These are phyloP conservation scores for Melanotaenia parkinsoni DNA, from an alignment of 2,797 vertebrate genomes.

Conservation along the genomic window DNA sequence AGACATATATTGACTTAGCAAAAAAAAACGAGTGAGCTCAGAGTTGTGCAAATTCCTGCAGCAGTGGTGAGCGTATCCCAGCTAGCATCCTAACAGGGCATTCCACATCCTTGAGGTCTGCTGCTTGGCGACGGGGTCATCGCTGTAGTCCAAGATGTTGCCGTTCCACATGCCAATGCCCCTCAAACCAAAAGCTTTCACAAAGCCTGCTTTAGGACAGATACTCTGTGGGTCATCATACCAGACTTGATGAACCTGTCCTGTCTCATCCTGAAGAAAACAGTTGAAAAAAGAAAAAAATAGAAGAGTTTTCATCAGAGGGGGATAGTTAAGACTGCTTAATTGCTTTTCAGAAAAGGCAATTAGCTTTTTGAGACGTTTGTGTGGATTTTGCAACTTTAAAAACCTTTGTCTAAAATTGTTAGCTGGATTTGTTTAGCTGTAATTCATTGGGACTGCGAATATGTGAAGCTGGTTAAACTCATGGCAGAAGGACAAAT, in stretches of 20 bases:
- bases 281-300: slow-evolving; percentile 1
- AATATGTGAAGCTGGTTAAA: background rate
- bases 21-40: slow-evolving; percentile 46
- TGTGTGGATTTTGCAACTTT: slow-evolving; percentile 14
- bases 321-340: slow-evolving; percentile 6
- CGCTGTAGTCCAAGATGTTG: slow-evolving; percentile 90
- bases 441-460: background rate
- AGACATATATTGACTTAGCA: slow-evolving; percentile 53
- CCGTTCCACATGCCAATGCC: slow-evolving; percentile 97
- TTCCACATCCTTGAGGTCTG: slow-evolving; percentile 92
- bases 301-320: background rate
- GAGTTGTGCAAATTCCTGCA: slow-evolving; percentile 40
- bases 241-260: slow-evolving; percentile 92
- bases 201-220: slow-evolving; percentile 85
- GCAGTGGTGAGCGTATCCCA: slow-evolving; percentile 22
- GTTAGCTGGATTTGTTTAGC: slow-evolving; percentile 23
- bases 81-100: slow-evolving; percentile 81
- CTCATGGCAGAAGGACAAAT: background rate
- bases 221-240: slow-evolving; percentile 93
- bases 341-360: slow-evolving; percentile 11
- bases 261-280: slow-evolving; percentile 81
- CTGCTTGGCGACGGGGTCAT: slow-evolving; percentile 79
- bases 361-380: slow-evolving; percentile 12
- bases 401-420: slow-evolving; percentile 5
- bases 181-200: slow-evolving; percentile 81